Base-by-base conservation (phyloP, 2,888 invertebrate genomes). In the Tenthredo amoena region DNA sequence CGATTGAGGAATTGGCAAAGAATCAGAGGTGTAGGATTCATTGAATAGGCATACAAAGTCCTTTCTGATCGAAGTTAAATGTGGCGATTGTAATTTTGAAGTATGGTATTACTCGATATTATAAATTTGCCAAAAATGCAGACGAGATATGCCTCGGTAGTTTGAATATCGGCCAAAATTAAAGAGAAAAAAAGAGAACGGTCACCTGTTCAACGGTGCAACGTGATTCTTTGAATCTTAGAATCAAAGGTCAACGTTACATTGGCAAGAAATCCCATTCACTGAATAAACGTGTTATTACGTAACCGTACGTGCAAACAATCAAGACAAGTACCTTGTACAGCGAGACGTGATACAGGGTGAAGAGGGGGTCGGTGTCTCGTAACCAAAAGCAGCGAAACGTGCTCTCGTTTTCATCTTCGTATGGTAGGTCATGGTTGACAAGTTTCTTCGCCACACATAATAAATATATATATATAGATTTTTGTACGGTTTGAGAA, bases 271-370 rank as follows among this genome's bases (percentile, higher is more conserved):
- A 47, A 85, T 84, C 76, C 58, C 58, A 82, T 85, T 81, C 84
- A 26, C 43, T 47, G 43, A 47, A 34, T 37, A 68, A 85, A 50
- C 58, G 79, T 86, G 84, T 87, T 85, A 86, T 87, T 86, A 87
- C 79, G 87, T 85, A 86, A 85, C 62, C 86, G 76, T 85, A 85
- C 83, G 77, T 65, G 84, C 86, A 87, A 87, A 86, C 86, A 85
- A 86, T 81, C 76, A 72, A 68, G 81, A 43, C 71, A 58, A 71
- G 81, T 74, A 55, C 82, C 31, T 47, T 81, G 34, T 81, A 37
- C 76, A 31, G 81, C 43, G 43, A 18, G 34, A 50, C 31, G 40
- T 34, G 18, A 58, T 12, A 58, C 55, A 62, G 21, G 62, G 62
- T 7, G 40, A 40, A 7, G 55, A 77, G 34, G 34, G 34, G 5